A percentile compares a stretch with the other conserved stretches of the same genome.
These are phyloP conservation scores for Noturus placidus DNA, from an alignment of 2,113 vertebrate genomes.

Conservation along the genomic window DNA sequence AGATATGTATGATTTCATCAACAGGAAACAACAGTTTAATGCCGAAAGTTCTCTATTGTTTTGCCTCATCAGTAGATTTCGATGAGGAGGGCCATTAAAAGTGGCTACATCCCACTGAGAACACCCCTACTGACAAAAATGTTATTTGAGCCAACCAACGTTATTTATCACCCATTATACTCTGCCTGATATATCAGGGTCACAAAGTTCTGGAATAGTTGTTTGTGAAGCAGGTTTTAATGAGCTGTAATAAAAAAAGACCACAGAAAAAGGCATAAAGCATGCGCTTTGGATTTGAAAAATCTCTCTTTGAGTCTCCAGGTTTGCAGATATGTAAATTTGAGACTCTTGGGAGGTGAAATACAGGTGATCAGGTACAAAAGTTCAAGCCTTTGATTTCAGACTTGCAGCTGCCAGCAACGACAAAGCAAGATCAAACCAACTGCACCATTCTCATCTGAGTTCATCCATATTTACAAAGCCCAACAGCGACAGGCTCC, in stretches of 20 bases:
- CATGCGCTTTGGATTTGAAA: background rate
- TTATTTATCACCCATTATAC: background rate
- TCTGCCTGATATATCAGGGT: background rate
- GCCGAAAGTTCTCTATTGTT: background rate
- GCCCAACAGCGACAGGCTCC: background rate
- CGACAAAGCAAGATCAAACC: slow-evolving; percentile 13
- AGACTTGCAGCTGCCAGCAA: slow-evolving; percentile 2
- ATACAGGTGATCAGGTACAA: slow-evolving; percentile 10
- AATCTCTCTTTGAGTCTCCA: background rate
- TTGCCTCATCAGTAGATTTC: background rate
- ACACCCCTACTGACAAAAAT: background rate
- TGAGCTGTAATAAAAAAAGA: background rate
- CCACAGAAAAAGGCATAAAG: background rate
- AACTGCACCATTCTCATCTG: background rate
- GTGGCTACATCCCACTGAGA: background rate
- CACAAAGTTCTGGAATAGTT: background rate
- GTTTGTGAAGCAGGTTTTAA: slow-evolving; percentile 15
- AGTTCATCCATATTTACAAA: slow-evolving; percentile 31
- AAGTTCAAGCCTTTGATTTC: slow-evolving; percentile 37
- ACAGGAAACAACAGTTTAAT: background rate
- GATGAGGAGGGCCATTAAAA: background rate
- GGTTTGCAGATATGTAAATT: slow-evolving; percentile 8
- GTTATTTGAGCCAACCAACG: background rate
- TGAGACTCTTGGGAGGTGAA: background rate
- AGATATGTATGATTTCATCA: background rate